Conservation (phyloP, 2,113 vertebrate genomes). For the Austrofundulus limnaeus region DNA sequence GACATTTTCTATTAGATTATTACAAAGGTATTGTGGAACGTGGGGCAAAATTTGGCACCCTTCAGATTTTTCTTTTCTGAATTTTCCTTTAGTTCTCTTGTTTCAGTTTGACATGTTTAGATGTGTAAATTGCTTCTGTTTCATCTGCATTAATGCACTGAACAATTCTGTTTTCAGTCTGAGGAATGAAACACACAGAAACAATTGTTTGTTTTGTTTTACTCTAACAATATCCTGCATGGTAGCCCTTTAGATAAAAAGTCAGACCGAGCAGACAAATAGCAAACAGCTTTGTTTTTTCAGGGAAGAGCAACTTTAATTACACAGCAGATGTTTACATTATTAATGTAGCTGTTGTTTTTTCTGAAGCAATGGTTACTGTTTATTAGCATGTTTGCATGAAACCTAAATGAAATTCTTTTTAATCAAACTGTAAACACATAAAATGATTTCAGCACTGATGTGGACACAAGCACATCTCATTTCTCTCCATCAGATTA, state of each 20-base stretch:
- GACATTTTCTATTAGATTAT: no score
- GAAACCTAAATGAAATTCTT: constrained; percentile 42
- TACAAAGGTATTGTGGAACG: no score
- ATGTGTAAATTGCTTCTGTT: no score
- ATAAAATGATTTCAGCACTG: constrained; percentile 19
- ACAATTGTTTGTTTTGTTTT: not conserved
- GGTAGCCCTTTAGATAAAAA: constrained; percentile 15
- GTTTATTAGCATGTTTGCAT: constrained; percentile 40
- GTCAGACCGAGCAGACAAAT: constrained; percentile 20
- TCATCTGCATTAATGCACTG: no score
- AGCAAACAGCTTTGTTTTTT: constrained; percentile 40
- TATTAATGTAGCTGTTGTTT: constrained; percentile 53
- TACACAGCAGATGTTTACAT: constrained; percentile 50
- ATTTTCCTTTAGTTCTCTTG: no score
- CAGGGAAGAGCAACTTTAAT: constrained; percentile 46
- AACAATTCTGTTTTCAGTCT: no score
- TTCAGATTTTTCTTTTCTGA: no score
- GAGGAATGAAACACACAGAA: no score
- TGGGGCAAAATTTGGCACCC: no score
- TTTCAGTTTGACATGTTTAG: no score
- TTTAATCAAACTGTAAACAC: constrained; percentile 17
- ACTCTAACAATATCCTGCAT: not conserved
- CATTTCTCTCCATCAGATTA: no score
- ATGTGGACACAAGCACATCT: no score
- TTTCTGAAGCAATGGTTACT: constrained; percentile 39